A percentile compares a stretch with the other conserved stretches of the same genome.
These are phyloP conservation scores for Merodon equestris DNA, from an alignment of 2,888 invertebrate genomes.

Conservation along the genomic window DNA sequence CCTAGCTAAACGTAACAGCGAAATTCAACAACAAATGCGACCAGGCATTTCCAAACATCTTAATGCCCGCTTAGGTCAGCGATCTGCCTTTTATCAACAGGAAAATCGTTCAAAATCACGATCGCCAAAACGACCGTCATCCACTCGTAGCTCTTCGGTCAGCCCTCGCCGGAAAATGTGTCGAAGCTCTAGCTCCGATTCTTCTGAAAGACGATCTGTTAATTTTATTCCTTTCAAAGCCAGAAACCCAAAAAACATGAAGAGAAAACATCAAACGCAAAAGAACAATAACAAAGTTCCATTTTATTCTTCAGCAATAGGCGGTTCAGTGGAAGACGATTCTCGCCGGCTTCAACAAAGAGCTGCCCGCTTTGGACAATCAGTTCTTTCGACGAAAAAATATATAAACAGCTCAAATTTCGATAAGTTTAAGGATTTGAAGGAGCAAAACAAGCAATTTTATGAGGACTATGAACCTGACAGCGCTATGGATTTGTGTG, in stretches of 20 bases:
- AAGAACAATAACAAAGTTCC: conserved; percentile 79
- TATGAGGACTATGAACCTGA: conserved; percentile 82
- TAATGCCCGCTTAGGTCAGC: conserved; percentile 81
- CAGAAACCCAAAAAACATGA: conserved; percentile 70
- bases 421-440: conserved; percentile 70
- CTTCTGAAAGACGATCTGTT: conserved; percentile 74
- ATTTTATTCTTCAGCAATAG: conserved; percentile 83
- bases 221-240: conserved; percentile 75
- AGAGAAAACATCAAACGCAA: conserved; percentile 78
- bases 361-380: conserved; percentile 88
- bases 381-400: conserved; percentile 72
- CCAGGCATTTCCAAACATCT: conserved; percentile 81
- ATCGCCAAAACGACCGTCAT: conserved; percentile 70
- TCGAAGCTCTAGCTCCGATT: conserved; percentile 75
- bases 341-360: conserved; percentile 90
- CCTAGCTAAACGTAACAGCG: conserved; percentile 79
- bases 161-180: conserved; percentile 80
- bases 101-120: conserved; percentile 77
- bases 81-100: conserved; percentile 77
- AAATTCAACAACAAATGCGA: conserved; percentile 65
- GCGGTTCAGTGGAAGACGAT: conserved; percentile 85
- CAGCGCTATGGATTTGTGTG: conserved; percentile 89
- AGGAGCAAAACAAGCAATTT: conserved; percentile 70
- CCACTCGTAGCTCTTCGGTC: conserved; percentile 76
- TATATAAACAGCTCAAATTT: conserved; percentile 73